Percentiles rank a stretch among this genome's conserved stretches.
Evolutionary conservation across 37 sponge, comb jelly and placozoan species (phyloP).

Genomic region (Agelas oroides): DNA sequence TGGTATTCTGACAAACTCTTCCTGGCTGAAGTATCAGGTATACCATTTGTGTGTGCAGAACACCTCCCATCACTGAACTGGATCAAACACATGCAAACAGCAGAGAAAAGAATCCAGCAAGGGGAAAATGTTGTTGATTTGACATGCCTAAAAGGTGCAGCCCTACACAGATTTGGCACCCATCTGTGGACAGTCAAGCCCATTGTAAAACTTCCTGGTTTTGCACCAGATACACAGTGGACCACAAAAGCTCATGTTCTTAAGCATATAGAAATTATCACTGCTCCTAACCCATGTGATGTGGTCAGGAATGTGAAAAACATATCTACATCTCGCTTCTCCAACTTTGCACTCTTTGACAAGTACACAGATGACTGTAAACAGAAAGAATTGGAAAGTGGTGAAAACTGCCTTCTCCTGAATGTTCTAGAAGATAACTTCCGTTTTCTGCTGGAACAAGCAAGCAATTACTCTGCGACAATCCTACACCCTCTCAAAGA

Average conservation of each 20-base stretch:
- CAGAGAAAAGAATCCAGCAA: neutral
- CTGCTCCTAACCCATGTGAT: neutral
- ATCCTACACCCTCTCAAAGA: neutral
- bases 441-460: neutral
- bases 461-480: no score
- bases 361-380: slow-evolving; percentile 1
- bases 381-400: neutral
- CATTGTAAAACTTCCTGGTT: slow-evolving; percentile 15
- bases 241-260: no score
- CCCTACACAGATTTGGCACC: neutral
- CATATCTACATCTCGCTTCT: slow-evolving; percentile 18
- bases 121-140: neutral
- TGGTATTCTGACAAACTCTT: neutral
- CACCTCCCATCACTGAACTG: neutral
- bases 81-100: neutral
- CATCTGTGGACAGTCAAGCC: slow-evolving; percentile 26
- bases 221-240: neutral
- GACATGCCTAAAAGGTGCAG: slow-evolving; percentile 4
- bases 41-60: neutral
- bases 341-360: slow-evolving; percentile 20
- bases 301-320: slow-evolving; percentile 22
- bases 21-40: neutral
- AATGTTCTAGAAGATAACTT: neutral
- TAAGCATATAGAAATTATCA: neutral
- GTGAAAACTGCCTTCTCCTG: neutral